These are phyloP conservation scores for Actias luna DNA, from an alignment of 2,888 invertebrate species.

Conservation along the genomic window DNA sequence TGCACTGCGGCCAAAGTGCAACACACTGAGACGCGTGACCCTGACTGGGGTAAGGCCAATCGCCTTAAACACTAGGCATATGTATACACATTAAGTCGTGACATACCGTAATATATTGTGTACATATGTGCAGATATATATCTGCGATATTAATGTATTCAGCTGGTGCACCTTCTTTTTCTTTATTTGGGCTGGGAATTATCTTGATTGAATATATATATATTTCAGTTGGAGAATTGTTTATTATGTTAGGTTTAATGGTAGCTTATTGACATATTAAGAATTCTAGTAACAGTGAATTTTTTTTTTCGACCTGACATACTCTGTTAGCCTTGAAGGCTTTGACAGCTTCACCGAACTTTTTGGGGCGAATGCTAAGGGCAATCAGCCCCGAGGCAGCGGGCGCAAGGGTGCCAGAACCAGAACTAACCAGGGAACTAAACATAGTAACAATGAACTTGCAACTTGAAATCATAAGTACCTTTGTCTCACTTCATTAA, in stretches of 20 bases:
- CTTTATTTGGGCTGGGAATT: neutral
- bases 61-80: slow-evolving; percentile 38
- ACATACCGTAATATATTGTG: neutral
- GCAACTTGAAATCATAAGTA: too few species aligned
- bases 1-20: slow-evolving; percentile 46
- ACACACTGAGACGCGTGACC: slow-evolving; percentile 56
- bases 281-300: neutral
- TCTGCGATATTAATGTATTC: neutral
- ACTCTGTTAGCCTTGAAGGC: too few species aligned
- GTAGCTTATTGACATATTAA: neutral
- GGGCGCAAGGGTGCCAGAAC: too few species aligned
- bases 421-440: too few species aligned
- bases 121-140: too few species aligned
- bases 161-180: neutral
- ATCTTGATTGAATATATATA: neutral
- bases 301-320: too few species aligned
- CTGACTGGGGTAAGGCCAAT: slow-evolving; percentile 66
- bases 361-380: too few species aligned
- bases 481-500: too few species aligned
- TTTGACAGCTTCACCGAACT: too few species aligned
- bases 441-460: too few species aligned
- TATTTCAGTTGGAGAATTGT: neutral
- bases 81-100: slow-evolving; percentile 10
- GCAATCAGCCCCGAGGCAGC: too few species aligned
- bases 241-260: neutral